These are phyloP conservation scores for Anastatus disparis DNA, from an alignment of 1,140 invertebrate species.

Conservation along the genomic window DNA sequence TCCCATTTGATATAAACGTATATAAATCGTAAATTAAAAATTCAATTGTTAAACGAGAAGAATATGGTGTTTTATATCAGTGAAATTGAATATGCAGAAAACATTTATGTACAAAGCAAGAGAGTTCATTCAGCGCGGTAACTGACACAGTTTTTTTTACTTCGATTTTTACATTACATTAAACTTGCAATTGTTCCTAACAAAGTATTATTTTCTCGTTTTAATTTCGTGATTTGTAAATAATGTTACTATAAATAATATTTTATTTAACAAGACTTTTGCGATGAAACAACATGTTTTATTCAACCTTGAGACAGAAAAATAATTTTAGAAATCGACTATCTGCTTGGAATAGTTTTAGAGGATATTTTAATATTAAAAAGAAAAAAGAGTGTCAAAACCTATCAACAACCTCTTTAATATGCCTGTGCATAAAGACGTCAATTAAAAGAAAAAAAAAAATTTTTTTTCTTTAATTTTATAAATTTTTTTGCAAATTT, in stretches of 20 bases:
- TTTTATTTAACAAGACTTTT: neutral
- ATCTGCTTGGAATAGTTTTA: neutral
- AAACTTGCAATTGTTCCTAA: neutral
- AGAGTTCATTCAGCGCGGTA: no score
- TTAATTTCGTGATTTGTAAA: neutral
- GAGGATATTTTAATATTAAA: neutral
- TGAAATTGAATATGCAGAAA: neutral
- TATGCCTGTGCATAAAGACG: neutral
- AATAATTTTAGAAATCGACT: neutral
- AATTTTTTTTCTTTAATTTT: neutral
- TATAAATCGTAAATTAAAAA: neutral
- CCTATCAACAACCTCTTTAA: neutral
- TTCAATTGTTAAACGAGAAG: neutral
- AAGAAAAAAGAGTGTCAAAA: no score
- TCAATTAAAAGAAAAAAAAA: no score
- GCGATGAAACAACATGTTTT: neutral
- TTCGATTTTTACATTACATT: neutral
- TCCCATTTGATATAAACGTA: neutral
- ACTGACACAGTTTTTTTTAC: neutral
- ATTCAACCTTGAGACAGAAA: slow-evolving; percentile 8
- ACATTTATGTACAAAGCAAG: no score
- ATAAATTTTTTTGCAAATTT: no score
- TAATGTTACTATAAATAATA: neutral
- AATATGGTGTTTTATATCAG: neutral
- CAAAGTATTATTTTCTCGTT: no score